Conservation (phyloP, 2,797 vertebrate genomes). For the Lemur catta region DNA sequence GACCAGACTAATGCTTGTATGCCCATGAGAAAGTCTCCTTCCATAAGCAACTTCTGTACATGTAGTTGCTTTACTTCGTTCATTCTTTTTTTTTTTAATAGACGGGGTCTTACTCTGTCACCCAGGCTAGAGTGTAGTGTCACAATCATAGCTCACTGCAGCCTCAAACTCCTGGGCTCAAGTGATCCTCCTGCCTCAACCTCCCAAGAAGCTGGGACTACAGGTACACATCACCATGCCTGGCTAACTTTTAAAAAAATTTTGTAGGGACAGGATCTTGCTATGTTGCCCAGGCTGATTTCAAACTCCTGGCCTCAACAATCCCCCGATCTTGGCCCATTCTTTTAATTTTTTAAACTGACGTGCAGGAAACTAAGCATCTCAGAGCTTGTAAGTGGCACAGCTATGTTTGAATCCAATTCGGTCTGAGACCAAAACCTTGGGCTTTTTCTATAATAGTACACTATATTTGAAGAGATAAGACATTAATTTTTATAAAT, state of each 20-base stretch:
- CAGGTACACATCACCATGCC: background rate
- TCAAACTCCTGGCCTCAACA: background rate
- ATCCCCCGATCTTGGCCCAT: background rate
- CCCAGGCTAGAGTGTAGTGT: background rate
- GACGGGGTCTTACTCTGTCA: background rate
- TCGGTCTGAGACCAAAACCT: background rate
- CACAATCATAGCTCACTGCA: background rate
- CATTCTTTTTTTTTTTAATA: background rate
- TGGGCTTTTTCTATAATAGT: background rate
- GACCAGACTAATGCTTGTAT: background rate
- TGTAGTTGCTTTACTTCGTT: background rate
- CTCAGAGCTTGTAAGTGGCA: background rate
- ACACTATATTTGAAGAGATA: background rate
- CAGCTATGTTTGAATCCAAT: background rate
- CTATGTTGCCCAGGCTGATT: background rate
- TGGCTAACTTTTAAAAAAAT: background rate
- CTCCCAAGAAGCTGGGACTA: background rate
- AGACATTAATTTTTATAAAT: background rate
- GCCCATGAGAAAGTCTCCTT: background rate
- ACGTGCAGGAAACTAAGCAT: background rate
- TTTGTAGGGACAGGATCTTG: background rate
- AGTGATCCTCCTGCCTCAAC: background rate
- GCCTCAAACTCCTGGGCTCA: background rate
- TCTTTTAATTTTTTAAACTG: background rate
- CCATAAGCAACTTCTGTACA: background rate